Evolutionary conservation across 1,140 invertebrate species (phyloP).

Genomic region (Danaus plexippus): DNA sequence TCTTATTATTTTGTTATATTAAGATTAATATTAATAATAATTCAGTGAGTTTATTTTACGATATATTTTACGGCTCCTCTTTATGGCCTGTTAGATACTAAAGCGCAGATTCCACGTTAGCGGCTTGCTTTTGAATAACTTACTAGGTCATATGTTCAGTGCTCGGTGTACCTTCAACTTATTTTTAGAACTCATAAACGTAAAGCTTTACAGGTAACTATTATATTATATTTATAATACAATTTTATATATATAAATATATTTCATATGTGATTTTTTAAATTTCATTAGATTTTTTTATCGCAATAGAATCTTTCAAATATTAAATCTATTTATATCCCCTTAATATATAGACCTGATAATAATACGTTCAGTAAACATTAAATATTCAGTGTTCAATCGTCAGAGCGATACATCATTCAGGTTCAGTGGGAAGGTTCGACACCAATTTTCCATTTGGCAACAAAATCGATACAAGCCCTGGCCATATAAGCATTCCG

Average conservation of each 20-base stretch:
- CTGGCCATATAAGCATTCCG: slow-evolving; percentile 71
- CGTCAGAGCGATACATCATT: slow-evolving; percentile 35
- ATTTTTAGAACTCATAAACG: slow-evolving; percentile 1
- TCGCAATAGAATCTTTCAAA: too few species aligned
- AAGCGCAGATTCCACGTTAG: slow-evolving; percentile 57
- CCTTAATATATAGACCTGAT: too few species aligned
- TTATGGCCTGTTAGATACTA: slow-evolving; percentile 60
- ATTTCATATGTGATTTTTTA: too few species aligned
- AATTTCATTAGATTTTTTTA: too few species aligned
- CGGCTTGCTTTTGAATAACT: slow-evolving; percentile 51
- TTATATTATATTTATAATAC: not conserved
- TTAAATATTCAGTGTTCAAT: slow-evolving; percentile 67
- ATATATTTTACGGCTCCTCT: slow-evolving; percentile 39
- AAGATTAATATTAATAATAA: slow-evolving; percentile 56
- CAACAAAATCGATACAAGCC: slow-evolving; percentile 71
- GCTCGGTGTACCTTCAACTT: slow-evolving; percentile 4
- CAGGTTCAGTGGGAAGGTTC: slow-evolving; percentile 43
- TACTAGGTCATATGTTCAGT: slow-evolving; percentile 33
- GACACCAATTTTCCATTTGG: slow-evolving; percentile 71
- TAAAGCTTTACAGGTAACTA: not conserved
- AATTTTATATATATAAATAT: too few species aligned
- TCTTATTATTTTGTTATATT: slow-evolving; percentile 6
- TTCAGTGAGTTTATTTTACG: slow-evolving; percentile 52
- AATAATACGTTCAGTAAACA: slow-evolving; percentile 1
- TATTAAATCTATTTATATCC: too few species aligned